These are phyloP conservation scores for Cirrhinus molitorella DNA, from an alignment of 2,797 vertebrate genomes.

Conservation along the genomic window DNA sequence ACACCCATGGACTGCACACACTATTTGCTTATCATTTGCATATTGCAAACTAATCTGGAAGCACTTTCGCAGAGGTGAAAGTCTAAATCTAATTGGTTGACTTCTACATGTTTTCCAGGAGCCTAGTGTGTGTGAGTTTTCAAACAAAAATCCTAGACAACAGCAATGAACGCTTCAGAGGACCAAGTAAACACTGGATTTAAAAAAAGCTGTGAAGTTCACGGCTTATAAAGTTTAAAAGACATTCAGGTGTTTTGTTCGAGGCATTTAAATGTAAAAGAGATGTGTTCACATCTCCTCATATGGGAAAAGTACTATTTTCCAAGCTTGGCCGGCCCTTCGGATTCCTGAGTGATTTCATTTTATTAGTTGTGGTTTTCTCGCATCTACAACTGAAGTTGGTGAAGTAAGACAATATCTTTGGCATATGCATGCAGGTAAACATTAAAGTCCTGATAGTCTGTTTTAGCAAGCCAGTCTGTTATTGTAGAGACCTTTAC, in stretches of 20 bases:
- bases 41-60: background rate
- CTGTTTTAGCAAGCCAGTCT: background rate
- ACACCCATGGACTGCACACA: no score
- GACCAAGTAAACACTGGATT: background rate
- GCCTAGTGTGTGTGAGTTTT: background rate
- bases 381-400: background rate
- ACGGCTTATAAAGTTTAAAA: background rate
- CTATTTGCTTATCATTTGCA: no score
- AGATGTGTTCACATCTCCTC: background rate
- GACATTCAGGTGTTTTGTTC: background rate
- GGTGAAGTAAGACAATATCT: background rate
- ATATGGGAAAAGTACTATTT: slow-evolving; percentile 4
- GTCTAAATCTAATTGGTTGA: background rate
- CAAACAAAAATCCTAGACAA: background rate
- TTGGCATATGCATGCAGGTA: background rate
- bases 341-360: background rate
- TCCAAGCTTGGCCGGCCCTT: background rate
- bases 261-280: background rate
- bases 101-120: background rate
- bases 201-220: background rate
- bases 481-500: background rate
- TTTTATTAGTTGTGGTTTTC: background rate
- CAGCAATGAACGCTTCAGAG: background rate
- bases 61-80: background rate
- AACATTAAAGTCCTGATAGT: background rate